Evolutionary conservation across 2,113 vertebrate genomes (phyloP), one percentile per base, ranked within the genome.

Genomic region (Platysteira castanea): DNA sequence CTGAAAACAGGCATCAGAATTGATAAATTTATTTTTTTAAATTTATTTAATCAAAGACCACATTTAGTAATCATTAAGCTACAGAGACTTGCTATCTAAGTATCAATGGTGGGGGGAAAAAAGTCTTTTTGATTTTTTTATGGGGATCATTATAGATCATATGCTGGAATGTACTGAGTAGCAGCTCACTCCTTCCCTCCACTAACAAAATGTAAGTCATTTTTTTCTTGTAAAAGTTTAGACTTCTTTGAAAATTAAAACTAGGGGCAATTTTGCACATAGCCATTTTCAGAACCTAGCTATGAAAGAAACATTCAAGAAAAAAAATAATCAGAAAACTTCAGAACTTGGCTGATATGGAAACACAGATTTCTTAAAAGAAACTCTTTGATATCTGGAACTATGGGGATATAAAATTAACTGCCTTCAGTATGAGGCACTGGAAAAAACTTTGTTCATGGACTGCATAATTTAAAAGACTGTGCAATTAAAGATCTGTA

Each of bases 401-500:
- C 50, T 78, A 60, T 7, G 17, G 19, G 56, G 47, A 84, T 89
- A 87, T 89, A 90, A 95, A 96, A 91, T 92, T 78, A 95, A 93
- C 69, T 84, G 44, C 76, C 76, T 93, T 52, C 68, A 83, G n/a
- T 42, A 74, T 19, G 52, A 89, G 16, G 49, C 33, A 86, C 22
- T 47, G 53, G 39, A n/a, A 92, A 78, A 91, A 87, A 31, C 26
- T 39, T 8, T 35, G 26, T 75, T 97, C 86, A 87, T 3, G 7
- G 80, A 91, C 76, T 96, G 91, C 84, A 56, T 94, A 92, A 92
- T 91, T 95, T 90, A 92, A 95, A 92, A 78, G 77, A 89, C n/a
- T 68, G 83, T 64, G 56, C 91, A 92, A 93, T 92, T 95, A 96
- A 96, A 93, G 78, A 85, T 74, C 84, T 83, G 54, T 88, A 16